These are phyloP conservation scores for Notarius lentiginosus DNA, from an alignment of 2,113 vertebrate species.

Conservation along the genomic window DNA sequence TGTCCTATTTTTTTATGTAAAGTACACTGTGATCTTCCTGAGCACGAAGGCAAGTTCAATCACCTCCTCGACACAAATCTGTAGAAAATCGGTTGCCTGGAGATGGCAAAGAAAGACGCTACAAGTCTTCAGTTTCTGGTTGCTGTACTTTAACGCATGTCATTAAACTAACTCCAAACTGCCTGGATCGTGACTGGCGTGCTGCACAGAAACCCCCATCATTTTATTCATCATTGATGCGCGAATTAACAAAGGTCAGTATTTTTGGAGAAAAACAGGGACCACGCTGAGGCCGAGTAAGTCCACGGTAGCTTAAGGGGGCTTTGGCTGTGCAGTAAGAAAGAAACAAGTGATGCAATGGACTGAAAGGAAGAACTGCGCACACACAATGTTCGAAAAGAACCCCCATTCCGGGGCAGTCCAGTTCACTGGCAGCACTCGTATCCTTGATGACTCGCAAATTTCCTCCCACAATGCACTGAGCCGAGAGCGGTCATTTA, in stretches of 20 bases:
- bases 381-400: constrained; percentile 64
- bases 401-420: constrained; percentile 62
- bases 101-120: neutral
- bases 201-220: neutral
- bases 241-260: constrained; percentile 5
- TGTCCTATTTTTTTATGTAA: neutral
- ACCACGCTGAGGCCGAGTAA: neutral
- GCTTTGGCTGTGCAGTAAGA: constrained; percentile 54
- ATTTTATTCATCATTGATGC: constrained; percentile 1
- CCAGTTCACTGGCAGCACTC: constrained; percentile 59
- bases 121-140: neutral
- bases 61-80: neutral
- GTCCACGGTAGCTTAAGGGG: constrained; percentile 30
- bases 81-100: neutral
- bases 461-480: constrained; percentile 52
- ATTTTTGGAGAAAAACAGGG: neutral
- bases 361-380: constrained; percentile 56
- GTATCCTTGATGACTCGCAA: constrained; percentile 60
- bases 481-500: constrained; percentile 46
- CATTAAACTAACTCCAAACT: neutral
- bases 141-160: neutral
- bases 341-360: constrained; percentile 39
- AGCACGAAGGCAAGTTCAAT: neutral
- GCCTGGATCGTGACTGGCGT: neutral
- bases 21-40: neutral